Evolutionary conservation across 2,888 invertebrate species (phyloP), one percentile per base, ranked within the genome.

Genomic region (Epistrophella euchroma): DNA sequence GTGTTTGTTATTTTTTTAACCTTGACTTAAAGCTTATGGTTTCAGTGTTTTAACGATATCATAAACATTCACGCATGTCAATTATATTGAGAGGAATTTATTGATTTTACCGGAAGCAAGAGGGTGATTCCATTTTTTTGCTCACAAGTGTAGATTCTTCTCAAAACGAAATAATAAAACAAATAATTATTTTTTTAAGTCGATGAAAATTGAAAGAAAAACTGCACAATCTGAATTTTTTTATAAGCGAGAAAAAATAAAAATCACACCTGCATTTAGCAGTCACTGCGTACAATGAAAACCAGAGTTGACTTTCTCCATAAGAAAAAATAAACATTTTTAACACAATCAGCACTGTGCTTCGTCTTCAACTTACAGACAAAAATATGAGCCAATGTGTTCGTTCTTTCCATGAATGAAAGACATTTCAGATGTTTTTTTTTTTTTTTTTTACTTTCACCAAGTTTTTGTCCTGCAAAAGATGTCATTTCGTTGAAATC

Each of bases 371-470:
- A 17, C n/a, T 7, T 13, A 5, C 1, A 35, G 22, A 28, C n/a
- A 40, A 19, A 60, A 50, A 64, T 19, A 13, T 6, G 2, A 66
- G 28, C 73, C 78, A 70, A 70, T 68, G 35, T 73, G 58, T 68
- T 55, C 13, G 58, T 68, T 55, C 17, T 37, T 55, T 68, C 52
- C 73, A 73, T 73, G 45, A 73, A 73, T 74, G 40, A 45, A 64
- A 52, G 74, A 83, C 74, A 83, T 74, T 64, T 70, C 74, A 70
- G 64, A 74, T 83, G 68, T 52, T 35, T 56, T 73, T n/a, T 32
- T 17, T 64, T 64, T 22, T 7, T 13, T 7, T 13, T 40, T 15
- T 15, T 32, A 6, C 25, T 72, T 68, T 58, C 28, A 37, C 4
- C 35, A 37, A 25, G 35, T 13, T 56, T 17, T 66, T 19, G 45